Base-by-base conservation (phyloP, 2,888 invertebrate genomes). In the Agrochola macilenta region DNA sequence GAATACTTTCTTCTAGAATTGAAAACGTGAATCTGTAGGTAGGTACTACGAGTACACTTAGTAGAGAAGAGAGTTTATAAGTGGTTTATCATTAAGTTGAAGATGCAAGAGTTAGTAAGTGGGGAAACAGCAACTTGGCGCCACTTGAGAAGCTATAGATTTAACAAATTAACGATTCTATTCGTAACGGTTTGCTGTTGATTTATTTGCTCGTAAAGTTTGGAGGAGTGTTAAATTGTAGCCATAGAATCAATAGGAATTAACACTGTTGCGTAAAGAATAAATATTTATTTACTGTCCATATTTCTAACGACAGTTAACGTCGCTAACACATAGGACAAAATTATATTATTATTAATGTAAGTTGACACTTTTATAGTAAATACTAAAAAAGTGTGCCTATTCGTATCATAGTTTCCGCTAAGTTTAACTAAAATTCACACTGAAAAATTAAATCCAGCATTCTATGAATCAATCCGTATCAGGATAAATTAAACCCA, bases 121-220 rank as follows among this genome's bases (percentile, higher is more conserved):
- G 58, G 46, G 23, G 49, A 69, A 74, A 58, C 54, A 80, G 58
- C 64, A 64, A 60, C 68, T 82, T 69, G 58, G 58, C 63, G 49
- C 65, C 71, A 46, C 74, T 74, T 65, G 49, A 84, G 49, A 54
- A 65, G 74, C 71, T 69, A 39, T 65, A 61, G 43, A 73, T 83
- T 79, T 46, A 70, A 70, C 66, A 75, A 83, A 82, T 76, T 69
- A 83, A 70, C 58, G 61, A 73, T 76, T 79, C 68, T 60, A 63
- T 57, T 66, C 57, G 20, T 39, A 71, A 69, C 68, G 17, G 64
- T 30, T 69, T 26, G 57, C 54, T 57, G 23, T 57, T 75, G 49
- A 82, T 74, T 82, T 74, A 63, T 75, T 70, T 69, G 69, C 26
- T 39, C 39, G 35, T 63, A 73, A 79, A 83, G 69, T 79, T 63